Evolutionary conservation across 2,888 invertebrate species (phyloP).

Genomic region (Coelinius sp.): DNA sequence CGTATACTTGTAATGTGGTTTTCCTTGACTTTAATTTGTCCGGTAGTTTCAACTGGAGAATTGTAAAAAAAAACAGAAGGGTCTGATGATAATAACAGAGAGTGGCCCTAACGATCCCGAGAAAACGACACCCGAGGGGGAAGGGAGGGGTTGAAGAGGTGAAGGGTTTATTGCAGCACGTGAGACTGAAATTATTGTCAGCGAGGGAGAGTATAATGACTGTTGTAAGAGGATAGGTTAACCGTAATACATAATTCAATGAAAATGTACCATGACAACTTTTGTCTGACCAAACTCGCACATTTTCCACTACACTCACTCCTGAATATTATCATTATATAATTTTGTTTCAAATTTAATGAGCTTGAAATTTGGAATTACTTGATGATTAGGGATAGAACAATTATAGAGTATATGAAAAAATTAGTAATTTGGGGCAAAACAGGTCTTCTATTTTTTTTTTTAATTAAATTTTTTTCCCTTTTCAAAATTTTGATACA

Average conservation of each 20-base stretch:
- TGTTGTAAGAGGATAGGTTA: slow-evolving; percentile 13
- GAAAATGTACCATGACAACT: background rate
- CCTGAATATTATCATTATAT: background rate
- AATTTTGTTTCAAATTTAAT: background rate
- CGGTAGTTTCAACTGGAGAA: background rate
- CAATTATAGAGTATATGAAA: too few relatives aligned
- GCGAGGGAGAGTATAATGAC: slow-evolving; percentile 26
- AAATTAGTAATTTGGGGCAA: too few relatives aligned
- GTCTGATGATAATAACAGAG: slow-evolving; percentile 14
- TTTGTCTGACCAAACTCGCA: slow-evolving; percentile 32
- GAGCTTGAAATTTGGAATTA: background rate
- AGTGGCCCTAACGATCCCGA: slow-evolving; percentile 30
- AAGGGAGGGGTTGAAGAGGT: slow-evolving; percentile 14
- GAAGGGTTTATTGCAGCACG: slow-evolving; percentile 46
- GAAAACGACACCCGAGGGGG: slow-evolving; percentile 32
- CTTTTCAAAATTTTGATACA: too few relatives aligned
- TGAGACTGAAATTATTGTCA: slow-evolving; percentile 42
- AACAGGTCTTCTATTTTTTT: too few relatives aligned
- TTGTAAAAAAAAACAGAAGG: slow-evolving; percentile 25
- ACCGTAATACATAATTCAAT: background rate
- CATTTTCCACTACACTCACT: slow-evolving; percentile 12
- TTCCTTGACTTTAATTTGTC: slow-evolving; percentile 24
- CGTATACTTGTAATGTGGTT: slow-evolving; percentile 5
- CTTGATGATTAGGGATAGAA: too few relatives aligned
- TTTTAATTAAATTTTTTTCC: too few relatives aligned